These are phyloP conservation scores for Chrysolina oricalcia DNA, from an alignment of 2,888 invertebrate species.

Conservation along the genomic window DNA sequence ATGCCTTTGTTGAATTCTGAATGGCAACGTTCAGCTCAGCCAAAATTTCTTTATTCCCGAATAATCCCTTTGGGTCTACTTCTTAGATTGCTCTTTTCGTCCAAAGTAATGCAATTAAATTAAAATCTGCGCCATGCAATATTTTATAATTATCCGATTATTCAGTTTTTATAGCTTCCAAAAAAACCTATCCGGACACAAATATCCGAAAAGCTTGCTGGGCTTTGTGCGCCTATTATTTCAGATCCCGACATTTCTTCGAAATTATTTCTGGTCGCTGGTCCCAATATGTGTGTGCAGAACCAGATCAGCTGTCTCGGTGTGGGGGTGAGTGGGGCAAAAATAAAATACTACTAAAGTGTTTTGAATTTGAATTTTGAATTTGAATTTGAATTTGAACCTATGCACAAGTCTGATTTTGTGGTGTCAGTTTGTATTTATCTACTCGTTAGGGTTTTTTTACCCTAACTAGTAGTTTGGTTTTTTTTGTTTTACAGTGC, in stretches of 20 bases:
- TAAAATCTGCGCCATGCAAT: slow-evolving; percentile 40
- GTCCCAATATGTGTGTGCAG: slow-evolving; percentile 47
- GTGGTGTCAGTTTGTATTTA: too few species aligned
- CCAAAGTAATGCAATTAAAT: slow-evolving; percentile 46
- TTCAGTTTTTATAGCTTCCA: slow-evolving; percentile 39
- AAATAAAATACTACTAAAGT: not conserved
- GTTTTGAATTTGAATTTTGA: not conserved
- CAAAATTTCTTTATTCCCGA: slow-evolving; percentile 17
- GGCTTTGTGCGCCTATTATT: slow-evolving; percentile 54
- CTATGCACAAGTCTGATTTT: too few species aligned
- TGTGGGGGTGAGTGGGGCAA: slow-evolving; percentile 43
- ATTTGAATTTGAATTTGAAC: not conserved
- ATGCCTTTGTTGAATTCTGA: not conserved
- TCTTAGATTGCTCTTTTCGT: slow-evolving; percentile 43
- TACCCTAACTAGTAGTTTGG: too few species aligned
- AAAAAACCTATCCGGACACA: slow-evolving; percentile 35
- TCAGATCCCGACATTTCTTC: slow-evolving; percentile 54
- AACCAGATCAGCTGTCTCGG: slow-evolving; percentile 45
- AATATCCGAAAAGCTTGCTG: slow-evolving; percentile 34
- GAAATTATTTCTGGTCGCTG: slow-evolving; percentile 57
- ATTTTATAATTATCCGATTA: slow-evolving; percentile 49
- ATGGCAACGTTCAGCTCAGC: slow-evolving; percentile 1
- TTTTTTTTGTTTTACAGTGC: too few species aligned
- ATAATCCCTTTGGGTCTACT: slow-evolving; percentile 39
- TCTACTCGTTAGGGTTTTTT: too few species aligned